Evolutionary conservation across 2,888 invertebrate species (phyloP), one percentile per base, ranked within the genome.

Genomic region (Thecocarcelia acutangulata): DNA sequence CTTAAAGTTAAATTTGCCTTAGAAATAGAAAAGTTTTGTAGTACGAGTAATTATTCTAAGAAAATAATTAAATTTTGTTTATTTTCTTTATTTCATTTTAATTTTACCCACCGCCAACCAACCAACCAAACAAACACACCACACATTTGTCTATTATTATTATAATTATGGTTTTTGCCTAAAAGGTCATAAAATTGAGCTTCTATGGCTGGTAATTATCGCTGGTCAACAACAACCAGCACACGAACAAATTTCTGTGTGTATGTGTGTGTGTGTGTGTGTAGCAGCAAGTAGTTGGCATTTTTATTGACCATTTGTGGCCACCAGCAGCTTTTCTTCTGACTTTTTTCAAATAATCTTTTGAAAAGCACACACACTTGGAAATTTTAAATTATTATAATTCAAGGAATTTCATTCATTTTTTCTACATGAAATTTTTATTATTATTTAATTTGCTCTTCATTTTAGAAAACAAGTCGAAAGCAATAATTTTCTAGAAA

Each of bases 31-130:
- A 33, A 1, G 2, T 42, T 15, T 19, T 84, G 81, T n/a, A n/a
- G n/a, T n/a, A n/a, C n/a, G n/a, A n/a, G 56, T 33, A 2, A 37
- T 87, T 72, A 78, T 84, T 80, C 84, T 85, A 82, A 46, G 48
- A 17, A 46, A 52, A 82, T 79, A 83, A 76, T 83, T 77, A 77
- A 83, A 84, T 83, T 83, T 86, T 80, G 79, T 82, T 84, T 83
- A 56, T 80, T 84, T 85, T 84, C 83, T 84, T 85, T 76, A 83
- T 72, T 72, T 17, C 17, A 58, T 69, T 68, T 76, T 46, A 44
- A 52, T 63, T 63, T 56, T 56, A 48, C 46, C 15, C 19, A 12
- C 33, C 66, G 40, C 24, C 44, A 28, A 40, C 42, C 52, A 15
- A 19, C 50, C 17, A 52, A 24, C 24, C 44, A 28, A 40, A 28